Base-by-base conservation (phyloP, 2,888 invertebrate genomes). In the Lepeophtheirus nordmannii region DNA sequence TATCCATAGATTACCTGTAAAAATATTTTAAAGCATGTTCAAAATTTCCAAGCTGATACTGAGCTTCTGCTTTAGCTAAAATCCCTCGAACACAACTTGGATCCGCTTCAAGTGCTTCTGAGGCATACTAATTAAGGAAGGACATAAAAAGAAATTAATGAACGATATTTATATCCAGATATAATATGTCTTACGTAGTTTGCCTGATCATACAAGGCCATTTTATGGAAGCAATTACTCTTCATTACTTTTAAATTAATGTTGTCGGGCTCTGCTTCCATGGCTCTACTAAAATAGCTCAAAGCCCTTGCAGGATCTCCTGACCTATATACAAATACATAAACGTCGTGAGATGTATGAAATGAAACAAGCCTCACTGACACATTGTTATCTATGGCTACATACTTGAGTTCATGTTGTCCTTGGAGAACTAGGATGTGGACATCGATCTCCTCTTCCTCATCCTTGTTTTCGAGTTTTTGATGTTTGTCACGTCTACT, bases 21-120 rank as follows among this genome's bases (percentile, higher is more conserved):
- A 63, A 63, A 30, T 53, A 63, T 56, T 63, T 63, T 20, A 63
- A 22, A 17, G 63, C 53, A 53, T 63, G 63, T 53, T 63, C 63
- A 56, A 63, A 63, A 10, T 22, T 53, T 17, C 63, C 63, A 11
- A 63, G 14, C 3, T 63, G 41, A 38, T 63, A 63, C n/a, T 53
- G 53, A 23, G 63, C 53, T n/a, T 63, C 63, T 1, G 53, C 63
- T n/a, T 63, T 63, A 53, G 56, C 56, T 8, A 63, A 10, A 11
- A 63, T 46, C n/a, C 63, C 63, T 63, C 53, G 41, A 3, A 63
- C 63, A 9, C 56, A 46, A 22, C 17, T 20, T 8, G 56, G 63
- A 53, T 63, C 37, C 1, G 22, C 20, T 22, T 46, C 14, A 46
- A 63, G 22, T 17, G 56, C 63, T 12, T 22, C 56, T 20, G 41